Evolutionary conservation across 1,140 invertebrate species (phyloP).

Genomic region (Bombus picipes): DNA sequence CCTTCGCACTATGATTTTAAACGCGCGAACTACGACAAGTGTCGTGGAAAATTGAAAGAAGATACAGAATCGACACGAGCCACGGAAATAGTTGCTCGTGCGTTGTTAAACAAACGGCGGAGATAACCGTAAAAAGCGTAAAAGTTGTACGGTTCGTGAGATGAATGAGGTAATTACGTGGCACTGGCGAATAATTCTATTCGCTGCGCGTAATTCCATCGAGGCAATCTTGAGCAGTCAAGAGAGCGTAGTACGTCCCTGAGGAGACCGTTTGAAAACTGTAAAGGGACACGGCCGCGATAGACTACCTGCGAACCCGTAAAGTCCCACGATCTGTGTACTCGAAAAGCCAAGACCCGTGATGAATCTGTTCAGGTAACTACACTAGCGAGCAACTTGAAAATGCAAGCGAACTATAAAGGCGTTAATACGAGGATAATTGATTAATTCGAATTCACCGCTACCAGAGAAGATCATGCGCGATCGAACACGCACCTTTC

Average conservation of each 20-base stretch:
- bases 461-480: neutral
- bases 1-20: too few species aligned
- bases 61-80: too few species aligned
- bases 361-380: constrained; percentile 65
- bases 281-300: constrained; percentile 29
- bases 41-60: too few species aligned
- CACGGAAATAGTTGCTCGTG: too few species aligned
- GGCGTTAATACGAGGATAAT: constrained; percentile 71
- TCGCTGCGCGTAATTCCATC: constrained; percentile 72
- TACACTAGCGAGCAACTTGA: neutral
- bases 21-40: too few species aligned
- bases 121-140: neutral
- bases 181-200: constrained; percentile 56
- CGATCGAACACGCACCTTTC: constrained; percentile 32
- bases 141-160: neutral
- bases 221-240: constrained; percentile 76
- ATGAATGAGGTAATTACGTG: constrained; percentile 58
- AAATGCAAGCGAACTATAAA: constrained; percentile 50
- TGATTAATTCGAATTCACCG: constrained; percentile 53
- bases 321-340: constrained; percentile 66
- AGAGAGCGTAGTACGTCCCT: constrained; percentile 73
- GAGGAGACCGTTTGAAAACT: constrained; percentile 24
- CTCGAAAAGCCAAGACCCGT: constrained; percentile 73
- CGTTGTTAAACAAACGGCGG: neutral
- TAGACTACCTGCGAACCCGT: constrained; percentile 47